Percentiles rank a stretch among this genome's conserved stretches.
Evolutionary conservation across 2,797 vertebrate species (phyloP).

Genomic region (Taenioides sp.): DNA sequence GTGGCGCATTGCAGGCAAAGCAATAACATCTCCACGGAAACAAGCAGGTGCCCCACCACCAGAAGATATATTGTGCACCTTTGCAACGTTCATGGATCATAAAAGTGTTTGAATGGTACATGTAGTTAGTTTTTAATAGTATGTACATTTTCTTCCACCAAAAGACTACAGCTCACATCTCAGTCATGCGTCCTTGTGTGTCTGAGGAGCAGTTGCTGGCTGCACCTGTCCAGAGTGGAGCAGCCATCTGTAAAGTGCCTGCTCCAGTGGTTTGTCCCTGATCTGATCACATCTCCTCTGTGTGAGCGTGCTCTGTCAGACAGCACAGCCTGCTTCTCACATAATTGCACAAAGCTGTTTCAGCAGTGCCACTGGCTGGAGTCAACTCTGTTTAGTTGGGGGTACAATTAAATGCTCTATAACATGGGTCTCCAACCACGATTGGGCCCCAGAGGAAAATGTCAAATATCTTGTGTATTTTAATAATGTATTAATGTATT

Average conservation of each 20-base stretch:
- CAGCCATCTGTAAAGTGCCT: conserved; percentile 69
- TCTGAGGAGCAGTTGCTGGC: conserved; percentile 60
- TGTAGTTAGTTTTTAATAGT: not conserved
- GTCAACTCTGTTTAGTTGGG: conserved; percentile 56
- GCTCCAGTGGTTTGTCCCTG: conserved; percentile 67
- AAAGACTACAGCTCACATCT: conserved; percentile 2
- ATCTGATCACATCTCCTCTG: conserved; percentile 70
- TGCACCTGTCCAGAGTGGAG: conserved; percentile 68
- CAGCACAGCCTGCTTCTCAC: conserved; percentile 65
- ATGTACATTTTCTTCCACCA: not conserved
- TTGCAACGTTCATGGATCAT: not conserved
- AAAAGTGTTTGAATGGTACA: not conserved
- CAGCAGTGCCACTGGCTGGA: conserved; percentile 65
- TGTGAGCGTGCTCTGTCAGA: conserved; percentile 70
- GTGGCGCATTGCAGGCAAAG: not conserved
- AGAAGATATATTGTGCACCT: not conserved
- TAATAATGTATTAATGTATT: too few relatives aligned
- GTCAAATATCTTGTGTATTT: too few relatives aligned
- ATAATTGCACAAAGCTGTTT: conserved; percentile 69
- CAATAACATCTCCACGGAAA: not conserved
- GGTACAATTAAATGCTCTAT: not conserved
- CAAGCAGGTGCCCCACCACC: not conserved
- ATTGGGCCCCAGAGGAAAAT: too few relatives aligned
- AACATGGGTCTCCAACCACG: not conserved
- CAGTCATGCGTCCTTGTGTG: conserved; percentile 23